Evolutionary conservation across 2,888 invertebrate species (phyloP), one percentile per base, ranked within the genome.

Genomic region (Lobophora halterata): DNA sequence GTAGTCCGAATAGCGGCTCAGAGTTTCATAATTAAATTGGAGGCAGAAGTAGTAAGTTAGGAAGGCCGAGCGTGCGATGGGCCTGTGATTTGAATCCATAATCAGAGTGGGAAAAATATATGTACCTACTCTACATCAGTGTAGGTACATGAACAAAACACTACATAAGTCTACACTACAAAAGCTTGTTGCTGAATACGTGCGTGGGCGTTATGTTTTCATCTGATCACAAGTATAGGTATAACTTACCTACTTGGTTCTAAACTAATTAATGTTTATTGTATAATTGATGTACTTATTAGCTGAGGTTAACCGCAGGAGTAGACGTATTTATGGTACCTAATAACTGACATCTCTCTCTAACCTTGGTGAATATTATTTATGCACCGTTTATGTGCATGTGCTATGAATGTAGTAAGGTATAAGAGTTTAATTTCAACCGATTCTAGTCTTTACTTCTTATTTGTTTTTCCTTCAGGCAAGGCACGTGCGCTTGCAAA

Each of bases 71-170:
- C 65, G 64, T 54, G 56, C 56, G 60, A 49, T 58, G 46, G 36
- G 43, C 52, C 47, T 68, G 73, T 76, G 79, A 67, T 67, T 67
- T 61, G 80, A 79, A 80, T 79, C 49, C 64, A 39, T 75, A 78
- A 81, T 79, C 60, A 42, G 45, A 37, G 14, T 17, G 2, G 9
- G 8, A 21, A 21, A 17, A 17, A 17, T 17, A 2, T 3, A 17
- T n/a, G 5, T 50, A 48, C 47, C n/a, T n/a, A n/a, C n/a, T n/a
- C n/a, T n/a, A n/a, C n/a, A n/a, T n/a, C n/a, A n/a, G n/a, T n/a
- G n/a, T n/a, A n/a, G n/a, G n/a, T n/a, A n/a, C n/a, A n/a, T n/a
- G n/a, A n/a, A n/a, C n/a, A n/a, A n/a, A n/a, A n/a, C n/a, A n/a
- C n/a, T n/a, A n/a, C n/a, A n/a, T n/a, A n/a, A n/a, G n/a, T n/a